phyloP scores from a whole-genome alignment of 2,797 vertebrate species.

The Periparus ater region DNA sequence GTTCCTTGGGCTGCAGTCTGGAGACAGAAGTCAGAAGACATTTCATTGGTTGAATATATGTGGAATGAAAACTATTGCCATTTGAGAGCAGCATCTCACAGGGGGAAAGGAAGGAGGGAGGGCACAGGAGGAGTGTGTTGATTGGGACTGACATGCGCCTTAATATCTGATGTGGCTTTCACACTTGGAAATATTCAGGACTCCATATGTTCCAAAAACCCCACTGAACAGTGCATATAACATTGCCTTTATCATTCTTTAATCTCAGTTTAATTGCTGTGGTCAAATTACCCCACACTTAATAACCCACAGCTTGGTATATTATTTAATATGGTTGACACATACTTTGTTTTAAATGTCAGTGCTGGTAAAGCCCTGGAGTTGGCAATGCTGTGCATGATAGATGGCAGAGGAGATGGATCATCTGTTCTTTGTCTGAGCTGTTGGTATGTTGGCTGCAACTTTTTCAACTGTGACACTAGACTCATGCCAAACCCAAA shows the following conservation, averaged over 20 bases:
- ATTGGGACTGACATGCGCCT: conserved; percentile 69
- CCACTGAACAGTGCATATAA: conserved; percentile 73
- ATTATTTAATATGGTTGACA: conserved; percentile 88
- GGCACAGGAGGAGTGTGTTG: neutral
- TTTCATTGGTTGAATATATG: neutral
- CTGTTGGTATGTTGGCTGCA: conserved; percentile 81
- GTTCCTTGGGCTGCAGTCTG: neutral
- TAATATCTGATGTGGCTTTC: conserved; percentile 72
- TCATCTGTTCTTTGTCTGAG: conserved; percentile 85
- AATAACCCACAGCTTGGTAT: conserved; percentile 94
- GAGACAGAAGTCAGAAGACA: neutral
- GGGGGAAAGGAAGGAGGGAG: neutral
- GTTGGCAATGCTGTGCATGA: conserved; percentile 77
- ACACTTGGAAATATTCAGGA: conserved; percentile 75
- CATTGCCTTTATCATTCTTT: conserved; percentile 80
- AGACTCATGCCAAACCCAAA: conserved; percentile 68
- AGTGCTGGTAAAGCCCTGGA: conserved; percentile 78
- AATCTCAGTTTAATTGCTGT: conserved; percentile 95
- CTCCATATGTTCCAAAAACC: conserved; percentile 78
- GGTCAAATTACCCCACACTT: conserved; percentile 91
- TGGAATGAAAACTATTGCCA: neutral
- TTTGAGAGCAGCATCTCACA: neutral
- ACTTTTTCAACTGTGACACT: conserved; percentile 72
- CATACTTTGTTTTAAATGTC: conserved; percentile 87
- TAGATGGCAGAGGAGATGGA: conserved; percentile 81